phyloP scores from a whole-genome alignment of 1,140 invertebrate species.

The Leptinotarsa lineolata region DNA sequence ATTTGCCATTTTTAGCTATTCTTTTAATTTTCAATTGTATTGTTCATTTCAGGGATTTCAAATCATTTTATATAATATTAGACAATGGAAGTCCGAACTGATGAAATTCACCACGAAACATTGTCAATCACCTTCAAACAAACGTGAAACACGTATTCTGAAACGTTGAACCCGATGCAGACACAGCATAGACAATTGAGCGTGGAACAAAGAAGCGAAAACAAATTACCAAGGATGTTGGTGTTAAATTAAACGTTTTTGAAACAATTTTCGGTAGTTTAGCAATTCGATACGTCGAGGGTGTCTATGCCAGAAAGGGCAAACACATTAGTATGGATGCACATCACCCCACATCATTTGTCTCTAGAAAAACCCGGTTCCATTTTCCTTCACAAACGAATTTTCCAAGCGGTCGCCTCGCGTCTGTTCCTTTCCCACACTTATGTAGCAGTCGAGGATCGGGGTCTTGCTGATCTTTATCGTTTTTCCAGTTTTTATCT shows the following conservation, averaged over 20 bases:
- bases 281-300: conserved; percentile 27
- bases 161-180: no score
- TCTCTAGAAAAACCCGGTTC: conserved; percentile 54
- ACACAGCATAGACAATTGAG: no score
- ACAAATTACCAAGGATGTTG: conserved; percentile 23
- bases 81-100: no score
- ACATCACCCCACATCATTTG: conserved; percentile 55
- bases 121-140: no score
- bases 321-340: conserved; percentile 52
- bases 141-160: no score
- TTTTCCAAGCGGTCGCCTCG: conserved; percentile 52
- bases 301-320: conserved; percentile 25
- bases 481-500: conserved; percentile 34
- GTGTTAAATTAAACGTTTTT: conserved; percentile 31
- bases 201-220: conserved; percentile 10
- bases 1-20: no score
- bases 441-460: conserved; percentile 40
- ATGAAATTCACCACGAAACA: no score
- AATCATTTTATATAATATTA: no score
- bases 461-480: conserved; percentile 37
- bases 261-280: conserved; percentile 33
- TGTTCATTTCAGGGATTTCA: no score
- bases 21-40: no score
- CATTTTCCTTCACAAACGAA: conserved; percentile 57
- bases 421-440: conserved; percentile 43